phyloP scores from a whole-genome alignment of 1,140 invertebrate species.

The Cecropterus lyciades region DNA sequence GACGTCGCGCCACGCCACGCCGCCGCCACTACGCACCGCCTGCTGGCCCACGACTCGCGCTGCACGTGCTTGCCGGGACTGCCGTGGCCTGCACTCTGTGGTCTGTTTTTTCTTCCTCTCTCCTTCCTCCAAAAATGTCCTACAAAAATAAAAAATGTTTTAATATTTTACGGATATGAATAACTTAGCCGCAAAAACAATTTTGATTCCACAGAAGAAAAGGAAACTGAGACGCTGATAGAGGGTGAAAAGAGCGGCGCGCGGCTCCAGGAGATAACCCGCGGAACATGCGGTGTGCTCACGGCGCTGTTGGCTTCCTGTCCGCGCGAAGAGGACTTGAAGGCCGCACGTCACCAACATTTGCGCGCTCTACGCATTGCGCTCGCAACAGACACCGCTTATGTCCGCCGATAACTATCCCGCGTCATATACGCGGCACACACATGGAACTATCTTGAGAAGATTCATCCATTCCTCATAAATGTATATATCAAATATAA shows the following conservation, averaged over 20 bases:
- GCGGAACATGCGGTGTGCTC: slow-evolving; percentile 32
- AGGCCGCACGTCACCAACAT: neutral
- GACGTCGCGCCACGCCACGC: slow-evolving; percentile 16
- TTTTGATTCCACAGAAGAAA: slow-evolving; percentile 34
- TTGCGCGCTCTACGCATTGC: neutral
- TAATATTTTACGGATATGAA: too few species aligned
- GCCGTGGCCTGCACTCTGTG: slow-evolving; percentile 55
- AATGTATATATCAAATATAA: too few species aligned
- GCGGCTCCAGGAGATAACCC: slow-evolving; percentile 34
- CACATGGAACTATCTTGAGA: too few species aligned
- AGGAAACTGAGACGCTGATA: slow-evolving; percentile 38
- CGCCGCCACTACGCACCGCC: slow-evolving; percentile 34
- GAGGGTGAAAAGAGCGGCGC: slow-evolving; percentile 35
- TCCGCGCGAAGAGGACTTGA: neutral
- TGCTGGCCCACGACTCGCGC: slow-evolving; percentile 35
- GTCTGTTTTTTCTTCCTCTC: slow-evolving; percentile 6
- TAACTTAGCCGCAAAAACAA: too few species aligned
- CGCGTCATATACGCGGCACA: too few species aligned
- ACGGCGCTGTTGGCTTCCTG: slow-evolving; percentile 30
- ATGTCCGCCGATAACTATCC: too few species aligned
- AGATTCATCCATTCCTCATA: too few species aligned
- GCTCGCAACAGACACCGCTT: too few species aligned
- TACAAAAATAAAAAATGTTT: too few species aligned
- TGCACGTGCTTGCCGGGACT: slow-evolving; percentile 49
- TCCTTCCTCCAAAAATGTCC: too few species aligned